These are phyloP conservation scores for Psylliodes chrysocephalus DNA, from an alignment of 2,888 invertebrate species.

Conservation along the genomic window DNA sequence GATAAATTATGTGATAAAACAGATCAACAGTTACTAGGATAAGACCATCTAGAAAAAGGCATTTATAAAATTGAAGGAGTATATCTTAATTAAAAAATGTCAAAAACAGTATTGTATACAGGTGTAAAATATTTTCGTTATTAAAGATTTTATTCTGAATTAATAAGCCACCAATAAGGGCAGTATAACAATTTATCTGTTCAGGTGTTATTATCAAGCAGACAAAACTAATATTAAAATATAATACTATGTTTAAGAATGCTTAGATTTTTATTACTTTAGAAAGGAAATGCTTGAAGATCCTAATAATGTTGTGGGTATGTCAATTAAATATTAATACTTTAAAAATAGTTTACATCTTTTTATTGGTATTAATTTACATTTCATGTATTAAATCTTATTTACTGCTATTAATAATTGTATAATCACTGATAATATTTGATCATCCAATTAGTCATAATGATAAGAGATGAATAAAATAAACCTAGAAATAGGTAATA, in stretches of 20 bases:
- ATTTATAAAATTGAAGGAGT: background rate
- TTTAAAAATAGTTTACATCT: too few relatives aligned
- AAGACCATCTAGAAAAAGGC: background rate
- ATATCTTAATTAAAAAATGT: background rate
- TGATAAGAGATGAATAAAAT: background rate
- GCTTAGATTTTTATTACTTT: background rate
- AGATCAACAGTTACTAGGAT: background rate
- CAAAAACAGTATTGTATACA: background rate
- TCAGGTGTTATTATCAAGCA: background rate
- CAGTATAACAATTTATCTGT: background rate
- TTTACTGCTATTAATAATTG: background rate
- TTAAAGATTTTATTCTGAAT: background rate
- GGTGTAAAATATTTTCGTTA: background rate
- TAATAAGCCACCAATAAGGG: background rate
- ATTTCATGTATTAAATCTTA: background rate
- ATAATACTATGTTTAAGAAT: background rate
- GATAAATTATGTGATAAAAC: conserved; percentile 16
- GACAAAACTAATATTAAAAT: background rate
- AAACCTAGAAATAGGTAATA: background rate
- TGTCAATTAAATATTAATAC: background rate
- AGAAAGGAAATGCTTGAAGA: conserved; percentile 25
- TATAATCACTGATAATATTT: background rate
- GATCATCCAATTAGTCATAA: conserved; percentile 7
- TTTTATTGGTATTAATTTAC: background rate
- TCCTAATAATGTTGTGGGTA: conserved; percentile 24